These are phyloP conservation scores for Microctenopoma stevenorrisi DNA, from an alignment of 2,797 vertebrate species.

Conservation along the genomic window DNA sequence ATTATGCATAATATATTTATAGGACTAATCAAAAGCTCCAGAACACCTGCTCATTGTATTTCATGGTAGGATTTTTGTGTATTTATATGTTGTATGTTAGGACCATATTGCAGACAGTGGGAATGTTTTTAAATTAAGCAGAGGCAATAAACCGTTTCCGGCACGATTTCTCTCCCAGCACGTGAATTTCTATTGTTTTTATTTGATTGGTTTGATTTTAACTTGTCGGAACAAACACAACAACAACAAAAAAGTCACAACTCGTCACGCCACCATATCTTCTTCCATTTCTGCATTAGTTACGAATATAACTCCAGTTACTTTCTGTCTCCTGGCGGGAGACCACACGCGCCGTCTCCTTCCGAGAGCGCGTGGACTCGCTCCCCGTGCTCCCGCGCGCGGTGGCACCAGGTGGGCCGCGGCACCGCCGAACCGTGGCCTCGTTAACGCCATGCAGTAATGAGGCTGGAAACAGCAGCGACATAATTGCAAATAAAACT, in stretches of 20 bases:
- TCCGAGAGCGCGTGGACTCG: slow-evolving; percentile 11
- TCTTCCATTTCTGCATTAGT: neutral
- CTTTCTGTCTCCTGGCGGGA: neutral
- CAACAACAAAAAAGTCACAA: too few relatives aligned
- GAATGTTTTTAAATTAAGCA: neutral
- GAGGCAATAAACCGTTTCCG: neutral
- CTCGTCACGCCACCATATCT: neutral
- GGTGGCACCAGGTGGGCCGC: slow-evolving; percentile 84
- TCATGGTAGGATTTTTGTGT: neutral
- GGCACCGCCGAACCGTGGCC: slow-evolving; percentile 80
- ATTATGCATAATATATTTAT: neutral
- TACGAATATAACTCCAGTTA: neutral
- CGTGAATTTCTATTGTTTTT: neutral
- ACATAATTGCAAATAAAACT: slow-evolving; percentile 94
- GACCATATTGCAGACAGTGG: too few relatives aligned
- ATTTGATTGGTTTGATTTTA: neutral
- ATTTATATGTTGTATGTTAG: neutral
- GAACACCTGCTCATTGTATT: neutral
- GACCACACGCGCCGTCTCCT: neutral
- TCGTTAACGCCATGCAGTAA: slow-evolving; percentile 83
- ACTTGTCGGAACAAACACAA: neutral
- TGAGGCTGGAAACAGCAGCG: slow-evolving; percentile 84
- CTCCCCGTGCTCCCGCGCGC: slow-evolving; percentile 33
- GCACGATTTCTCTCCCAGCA: neutral
- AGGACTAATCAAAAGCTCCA: neutral